These are phyloP conservation scores for Dromococcyx pavoninus DNA, from an alignment of 2,797 vertebrate genomes.

Conservation along the genomic window DNA sequence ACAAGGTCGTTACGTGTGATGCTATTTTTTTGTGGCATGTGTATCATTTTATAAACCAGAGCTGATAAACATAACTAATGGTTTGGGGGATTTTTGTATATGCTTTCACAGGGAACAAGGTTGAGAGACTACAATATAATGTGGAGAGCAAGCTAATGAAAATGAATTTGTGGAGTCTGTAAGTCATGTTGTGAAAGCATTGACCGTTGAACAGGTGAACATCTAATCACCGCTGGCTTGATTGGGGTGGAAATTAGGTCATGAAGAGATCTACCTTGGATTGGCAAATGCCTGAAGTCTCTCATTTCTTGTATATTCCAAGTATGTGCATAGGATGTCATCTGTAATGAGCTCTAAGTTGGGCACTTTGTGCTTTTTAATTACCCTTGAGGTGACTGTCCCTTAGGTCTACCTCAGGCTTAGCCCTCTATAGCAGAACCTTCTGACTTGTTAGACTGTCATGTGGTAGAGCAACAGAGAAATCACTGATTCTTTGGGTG, in stretches of 20 bases:
- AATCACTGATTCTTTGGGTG: background rate
- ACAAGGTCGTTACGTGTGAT: background rate
- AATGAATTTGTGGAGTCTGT: background rate
- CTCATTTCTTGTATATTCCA: background rate
- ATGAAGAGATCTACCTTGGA: background rate
- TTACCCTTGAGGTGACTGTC: background rate
- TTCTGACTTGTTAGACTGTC: background rate
- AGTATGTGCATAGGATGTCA: background rate
- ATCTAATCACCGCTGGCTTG: background rate
- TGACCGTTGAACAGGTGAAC: background rate
- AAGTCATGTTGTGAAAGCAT: background rate
- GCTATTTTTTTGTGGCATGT: background rate
- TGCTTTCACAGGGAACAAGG: background rate
- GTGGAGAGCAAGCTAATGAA: background rate
- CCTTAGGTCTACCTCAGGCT: background rate
- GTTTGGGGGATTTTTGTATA: background rate
- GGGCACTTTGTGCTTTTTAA: background rate
- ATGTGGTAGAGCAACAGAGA: background rate
- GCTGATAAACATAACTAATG: background rate
- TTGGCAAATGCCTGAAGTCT: background rate
- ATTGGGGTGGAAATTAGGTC: background rate
- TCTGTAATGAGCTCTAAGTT: background rate
- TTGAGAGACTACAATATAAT: background rate
- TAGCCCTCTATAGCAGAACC: background rate
- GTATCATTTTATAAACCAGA: background rate